phyloP scores from a whole-genome alignment of 2,888 invertebrate species.

The Nezara viridula region DNA sequence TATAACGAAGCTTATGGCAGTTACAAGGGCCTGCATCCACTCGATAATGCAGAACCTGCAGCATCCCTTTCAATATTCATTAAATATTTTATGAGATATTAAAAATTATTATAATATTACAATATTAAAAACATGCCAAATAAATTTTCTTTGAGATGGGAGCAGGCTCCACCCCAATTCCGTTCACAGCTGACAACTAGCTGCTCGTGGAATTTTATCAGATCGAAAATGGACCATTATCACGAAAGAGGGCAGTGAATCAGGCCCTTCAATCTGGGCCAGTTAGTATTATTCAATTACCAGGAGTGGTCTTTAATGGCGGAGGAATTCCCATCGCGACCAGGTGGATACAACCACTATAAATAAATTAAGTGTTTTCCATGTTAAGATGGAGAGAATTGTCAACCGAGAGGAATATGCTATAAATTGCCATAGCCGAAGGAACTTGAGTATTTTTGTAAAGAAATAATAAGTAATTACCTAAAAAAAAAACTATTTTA shows the following conservation, averaged over 20 bases:
- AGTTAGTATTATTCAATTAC: slow-evolving; percentile 12
- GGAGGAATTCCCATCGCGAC: background rate
- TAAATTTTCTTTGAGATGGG: too few relatives aligned
- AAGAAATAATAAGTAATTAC: too few relatives aligned
- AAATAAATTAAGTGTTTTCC: too few relatives aligned
- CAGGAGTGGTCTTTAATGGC: slow-evolving; percentile 2
- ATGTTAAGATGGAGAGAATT: too few relatives aligned
- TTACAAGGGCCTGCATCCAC: background rate
- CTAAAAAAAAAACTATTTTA: too few relatives aligned
- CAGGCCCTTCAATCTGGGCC: background rate
- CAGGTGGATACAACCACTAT: background rate
- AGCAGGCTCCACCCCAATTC: background rate
- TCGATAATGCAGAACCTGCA: background rate
- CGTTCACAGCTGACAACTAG: background rate
- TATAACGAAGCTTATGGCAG: background rate
- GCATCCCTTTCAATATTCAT: background rate
- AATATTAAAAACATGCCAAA: too few relatives aligned
- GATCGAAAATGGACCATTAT: background rate
- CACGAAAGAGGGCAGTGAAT: background rate
- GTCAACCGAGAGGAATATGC: too few relatives aligned
- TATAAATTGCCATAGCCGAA: too few relatives aligned
- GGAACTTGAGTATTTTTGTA: too few relatives aligned
- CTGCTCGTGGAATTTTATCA: background rate
- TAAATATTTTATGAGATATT: too few relatives aligned
- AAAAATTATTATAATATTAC: too few relatives aligned